phyloP scores from a whole-genome alignment of 23 tunicate species.

The Trididemnum miniatum region DNA sequence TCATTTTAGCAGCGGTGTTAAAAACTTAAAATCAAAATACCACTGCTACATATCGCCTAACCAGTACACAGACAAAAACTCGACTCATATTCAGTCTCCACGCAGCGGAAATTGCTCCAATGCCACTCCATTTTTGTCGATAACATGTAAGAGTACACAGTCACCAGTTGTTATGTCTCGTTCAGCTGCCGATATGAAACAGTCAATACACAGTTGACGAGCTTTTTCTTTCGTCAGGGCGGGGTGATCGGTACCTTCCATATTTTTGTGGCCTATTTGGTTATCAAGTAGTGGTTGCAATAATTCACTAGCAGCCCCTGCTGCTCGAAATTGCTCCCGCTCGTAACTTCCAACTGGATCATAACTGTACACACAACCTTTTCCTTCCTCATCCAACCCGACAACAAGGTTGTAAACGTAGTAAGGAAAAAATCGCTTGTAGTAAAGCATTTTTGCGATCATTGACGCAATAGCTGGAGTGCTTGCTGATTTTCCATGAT shows the following conservation, averaged over 20 bases:
- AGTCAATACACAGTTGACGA: conserved; percentile 82
- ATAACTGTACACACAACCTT: conserved; percentile 93
- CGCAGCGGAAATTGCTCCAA: conserved; percentile 62
- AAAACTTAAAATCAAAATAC: too few species aligned
- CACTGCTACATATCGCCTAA: too few species aligned
- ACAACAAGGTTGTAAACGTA: conserved; percentile 95
- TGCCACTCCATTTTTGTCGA: conserved; percentile 64
- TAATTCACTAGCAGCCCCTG: conserved; percentile 90
- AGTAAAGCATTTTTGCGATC: conserved; percentile 94
- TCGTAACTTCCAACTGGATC: conserved; percentile 99
- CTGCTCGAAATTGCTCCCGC: conserved; percentile 75
- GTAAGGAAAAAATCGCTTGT: conserved; percentile 95
- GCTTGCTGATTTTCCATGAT: conserved; percentile 82
- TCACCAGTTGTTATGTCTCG: conserved; percentile 99
- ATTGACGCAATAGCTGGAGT: conserved; percentile 93
- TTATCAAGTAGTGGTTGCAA: conserved; percentile 94
- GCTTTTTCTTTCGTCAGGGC: conserved; percentile 72
- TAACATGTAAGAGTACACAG: conserved; percentile 68
- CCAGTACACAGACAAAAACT: too few species aligned
- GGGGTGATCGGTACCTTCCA: conserved; percentile 43
- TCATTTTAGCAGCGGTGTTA: too few species aligned
- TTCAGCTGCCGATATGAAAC: conserved; percentile 96
- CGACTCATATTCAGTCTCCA: conserved; percentile 78
- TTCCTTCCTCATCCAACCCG: conserved; percentile 93
- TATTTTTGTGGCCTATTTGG: conserved; percentile 84